phyloP scores from a whole-genome alignment of 2,113 vertebrate species.

The Aptenodytes patagonicus region DNA sequence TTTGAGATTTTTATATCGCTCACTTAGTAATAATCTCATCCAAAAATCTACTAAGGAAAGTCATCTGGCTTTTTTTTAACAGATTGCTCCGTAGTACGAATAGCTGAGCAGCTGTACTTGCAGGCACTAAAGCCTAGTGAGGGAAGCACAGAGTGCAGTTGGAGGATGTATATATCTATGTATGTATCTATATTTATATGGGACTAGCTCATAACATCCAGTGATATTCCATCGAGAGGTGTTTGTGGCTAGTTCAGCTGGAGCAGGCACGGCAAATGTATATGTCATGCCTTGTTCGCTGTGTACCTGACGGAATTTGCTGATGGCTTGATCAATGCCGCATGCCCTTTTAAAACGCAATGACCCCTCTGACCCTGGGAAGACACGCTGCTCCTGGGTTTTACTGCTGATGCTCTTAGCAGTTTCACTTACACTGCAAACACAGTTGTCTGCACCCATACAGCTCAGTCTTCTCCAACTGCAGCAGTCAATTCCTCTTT shows the following conservation, averaged over 20 bases:
- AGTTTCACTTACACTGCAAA: not conserved
- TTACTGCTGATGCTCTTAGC: not conserved
- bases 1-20: not conserved
- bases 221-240: not conserved
- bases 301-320: not conserved
- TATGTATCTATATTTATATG: accelerated
- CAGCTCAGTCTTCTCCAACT: not conserved
- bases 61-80: not conserved
- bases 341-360: accelerated
- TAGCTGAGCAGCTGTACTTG: not conserved
- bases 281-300: accelerated
- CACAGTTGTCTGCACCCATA: not conserved
- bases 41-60: not conserved
- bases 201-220: not conserved
- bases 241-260: not conserved
- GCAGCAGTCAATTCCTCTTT: not conserved
- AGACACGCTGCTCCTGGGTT: accelerated
- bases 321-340: not conserved
- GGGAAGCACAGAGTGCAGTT: not conserved
- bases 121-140: not conserved
- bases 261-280: not conserved
- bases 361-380: not conserved
- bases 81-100: not conserved
- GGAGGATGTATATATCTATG: not conserved
- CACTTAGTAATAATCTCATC: not conserved